Percentiles rank a stretch among this genome's conserved stretches.
Conservation (phyloP, 2,113 vertebrate species). For the Perca fluviatilis region DNA sequence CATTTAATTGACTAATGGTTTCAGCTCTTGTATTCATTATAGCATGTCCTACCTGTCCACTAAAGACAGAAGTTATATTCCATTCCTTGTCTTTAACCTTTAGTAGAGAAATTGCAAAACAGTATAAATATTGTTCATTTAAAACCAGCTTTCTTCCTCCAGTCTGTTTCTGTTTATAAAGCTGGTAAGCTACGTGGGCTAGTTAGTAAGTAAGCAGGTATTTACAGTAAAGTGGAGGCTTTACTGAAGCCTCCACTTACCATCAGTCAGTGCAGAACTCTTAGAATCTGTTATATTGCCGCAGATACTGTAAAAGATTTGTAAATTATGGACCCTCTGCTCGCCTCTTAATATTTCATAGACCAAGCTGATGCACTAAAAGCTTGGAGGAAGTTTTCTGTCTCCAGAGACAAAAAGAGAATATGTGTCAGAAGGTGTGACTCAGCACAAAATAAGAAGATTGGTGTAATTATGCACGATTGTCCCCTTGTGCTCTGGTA, state of each 20-base stretch:
- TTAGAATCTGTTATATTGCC: neutral
- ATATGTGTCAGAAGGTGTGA: slow-evolving; percentile 14
- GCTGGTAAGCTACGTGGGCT: neutral
- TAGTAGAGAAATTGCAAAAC: neutral
- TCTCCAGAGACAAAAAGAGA: slow-evolving; percentile 12
- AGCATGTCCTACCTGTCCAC: neutral
- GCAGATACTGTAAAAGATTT: slow-evolving; percentile 45
- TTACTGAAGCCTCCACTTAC: slow-evolving; percentile 1
- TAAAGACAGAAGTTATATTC: neutral
- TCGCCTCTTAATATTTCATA: slow-evolving; percentile 63
- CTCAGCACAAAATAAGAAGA: slow-evolving; percentile 12
- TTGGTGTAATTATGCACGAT: neutral
- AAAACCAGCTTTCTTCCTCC: neutral
- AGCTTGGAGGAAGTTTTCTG: slow-evolving; percentile 25
- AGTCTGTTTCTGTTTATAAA: neutral
- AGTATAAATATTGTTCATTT: neutral
- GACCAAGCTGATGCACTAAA: slow-evolving; percentile 36
- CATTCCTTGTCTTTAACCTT: neutral
- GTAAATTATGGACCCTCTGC: slow-evolving; percentile 60
- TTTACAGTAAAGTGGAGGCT: too few relatives aligned
- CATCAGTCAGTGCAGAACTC: slow-evolving; percentile 1
- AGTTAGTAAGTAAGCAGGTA: neutral
- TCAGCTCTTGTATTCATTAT: neutral
- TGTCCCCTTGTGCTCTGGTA: neutral
- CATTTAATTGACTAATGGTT: too few relatives aligned